Evolutionary conservation across 2,113 vertebrate genomes (phyloP), one percentile per base, ranked within the genome.

Genomic region (Heterocephalus glaber): DNA sequence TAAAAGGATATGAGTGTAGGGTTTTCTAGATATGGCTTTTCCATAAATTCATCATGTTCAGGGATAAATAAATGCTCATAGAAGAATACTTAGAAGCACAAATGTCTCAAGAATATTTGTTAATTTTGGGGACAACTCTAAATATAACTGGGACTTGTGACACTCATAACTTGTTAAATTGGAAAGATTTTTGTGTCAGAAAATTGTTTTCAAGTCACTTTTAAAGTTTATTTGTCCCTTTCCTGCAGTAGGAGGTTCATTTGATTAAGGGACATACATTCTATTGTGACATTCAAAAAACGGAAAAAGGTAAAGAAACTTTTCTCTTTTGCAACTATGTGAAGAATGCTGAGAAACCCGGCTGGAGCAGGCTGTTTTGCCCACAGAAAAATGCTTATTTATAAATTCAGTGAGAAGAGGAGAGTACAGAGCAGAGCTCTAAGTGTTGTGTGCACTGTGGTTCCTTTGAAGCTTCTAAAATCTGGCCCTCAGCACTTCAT

Each of bases 11-110:
- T 22, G 1, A 41, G 5, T 90, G 10, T 60, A 72, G 6, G 7
- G 14, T 49, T 95, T 95, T 87, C 84, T 63, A 70, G 52, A 54
- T 11, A 87, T 84, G 22, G 30, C 10, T 87, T 87, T 82, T 68
- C 26, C n/a, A 47, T 47, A 89, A 77, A 54, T 68, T 65, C 86
- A 72, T 81, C n/a, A 61, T 66, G 1, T 82, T 65, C 84, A 49
- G 66, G 7, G 41, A 26, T 68, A 65, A 52, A 63, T 77, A 35
- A 76, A 86, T 44, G n/a, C 17, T 89, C n/a, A 80, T 5, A 47
- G 24, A 0, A 63, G 33, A 24, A 44, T 33, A 70, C n/a, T 76
- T 95, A 33, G 44, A 60, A 89, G 11, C 19, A 41, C 30, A 76
- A 20, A 94, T 44, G 22, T 70, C 3, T 81, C 24, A 30, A 70